Evolutionary conservation across 2,113 vertebrate species (phyloP).

Genomic region (Dendropsophus ebraccatus): DNA sequence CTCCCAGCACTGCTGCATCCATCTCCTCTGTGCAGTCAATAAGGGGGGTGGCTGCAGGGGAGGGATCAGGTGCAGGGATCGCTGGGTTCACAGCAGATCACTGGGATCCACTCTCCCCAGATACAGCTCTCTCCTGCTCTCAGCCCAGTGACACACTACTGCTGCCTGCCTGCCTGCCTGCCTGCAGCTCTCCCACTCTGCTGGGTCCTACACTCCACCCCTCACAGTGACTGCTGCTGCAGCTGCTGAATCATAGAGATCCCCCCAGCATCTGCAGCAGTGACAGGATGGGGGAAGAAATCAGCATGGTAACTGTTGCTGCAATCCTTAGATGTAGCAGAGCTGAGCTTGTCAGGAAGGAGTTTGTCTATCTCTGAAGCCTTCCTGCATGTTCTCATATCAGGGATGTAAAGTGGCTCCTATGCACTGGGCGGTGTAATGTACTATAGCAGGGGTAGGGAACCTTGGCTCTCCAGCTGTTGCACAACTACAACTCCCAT

Average conservation of each 20-base stretch:
- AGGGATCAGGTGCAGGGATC: conserved; percentile 21
- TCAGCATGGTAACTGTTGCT: background rate
- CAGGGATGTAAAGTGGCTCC: too few relatives aligned
- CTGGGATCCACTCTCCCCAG: conserved; percentile 14
- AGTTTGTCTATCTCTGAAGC: too few relatives aligned
- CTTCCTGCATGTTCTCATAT: too few relatives aligned
- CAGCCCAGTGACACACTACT: conserved; percentile 28
- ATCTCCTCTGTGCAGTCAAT: background rate
- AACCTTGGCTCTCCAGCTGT: too few relatives aligned
- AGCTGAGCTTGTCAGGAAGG: background rate
- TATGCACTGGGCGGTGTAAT: too few relatives aligned
- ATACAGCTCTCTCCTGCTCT: conserved; percentile 25
- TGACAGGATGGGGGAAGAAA: background rate
- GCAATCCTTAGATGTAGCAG: background rate
- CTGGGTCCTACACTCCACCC: conserved; percentile 50
- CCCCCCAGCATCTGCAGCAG: background rate
- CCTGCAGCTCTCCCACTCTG: conserved; percentile 6
- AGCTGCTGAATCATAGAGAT: background rate
- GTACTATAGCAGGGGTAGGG: too few relatives aligned
- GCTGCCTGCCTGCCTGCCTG: conserved; percentile 15
- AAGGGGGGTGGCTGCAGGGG: background rate
- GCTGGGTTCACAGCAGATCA: background rate
- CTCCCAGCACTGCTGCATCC: conserved; percentile 32
- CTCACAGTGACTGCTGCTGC: background rate
- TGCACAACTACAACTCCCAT: too few relatives aligned